Percentiles rank a stretch among this genome's conserved stretches.
phyloP scores from a whole-genome alignment of 2,888 invertebrate species.

The Pelosia muscerda region DNA sequence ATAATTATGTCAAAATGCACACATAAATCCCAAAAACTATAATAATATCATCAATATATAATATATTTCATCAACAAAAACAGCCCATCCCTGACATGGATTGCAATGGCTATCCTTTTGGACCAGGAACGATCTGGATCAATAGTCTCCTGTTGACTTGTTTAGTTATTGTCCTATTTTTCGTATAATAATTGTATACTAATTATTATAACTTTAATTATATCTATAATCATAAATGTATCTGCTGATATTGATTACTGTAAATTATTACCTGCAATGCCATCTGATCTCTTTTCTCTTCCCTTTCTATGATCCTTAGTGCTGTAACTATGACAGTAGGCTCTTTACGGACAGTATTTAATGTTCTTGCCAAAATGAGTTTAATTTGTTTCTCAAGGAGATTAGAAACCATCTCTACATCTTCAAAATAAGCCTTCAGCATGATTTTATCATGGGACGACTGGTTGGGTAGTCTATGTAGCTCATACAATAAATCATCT shows the following conservation, averaged over 20 bases:
- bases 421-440: constrained; percentile 98
- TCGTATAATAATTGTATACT: no score
- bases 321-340: constrained; percentile 98
- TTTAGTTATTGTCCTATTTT: no score
- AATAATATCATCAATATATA: no score
- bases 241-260: not conserved
- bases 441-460: constrained; percentile 96
- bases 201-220: no score
- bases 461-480: constrained; percentile 97
- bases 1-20: no score
- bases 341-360: constrained; percentile 97
- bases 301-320: constrained; percentile 97
- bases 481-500: constrained; percentile 97
- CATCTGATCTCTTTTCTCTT: constrained; percentile 97
- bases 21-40: no score
- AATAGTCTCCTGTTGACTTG: no score
- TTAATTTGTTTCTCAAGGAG: constrained; percentile 96
- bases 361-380: constrained; percentile 94
- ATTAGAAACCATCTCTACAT: constrained; percentile 96
- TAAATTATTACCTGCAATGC: constrained; percentile 87
- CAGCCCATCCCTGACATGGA: no score
- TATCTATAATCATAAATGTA: not conserved
- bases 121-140: no score
- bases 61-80: no score
- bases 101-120: no score